phyloP scores from a whole-genome alignment of 2,113 vertebrate species.

The Brachirus orientalis region DNA sequence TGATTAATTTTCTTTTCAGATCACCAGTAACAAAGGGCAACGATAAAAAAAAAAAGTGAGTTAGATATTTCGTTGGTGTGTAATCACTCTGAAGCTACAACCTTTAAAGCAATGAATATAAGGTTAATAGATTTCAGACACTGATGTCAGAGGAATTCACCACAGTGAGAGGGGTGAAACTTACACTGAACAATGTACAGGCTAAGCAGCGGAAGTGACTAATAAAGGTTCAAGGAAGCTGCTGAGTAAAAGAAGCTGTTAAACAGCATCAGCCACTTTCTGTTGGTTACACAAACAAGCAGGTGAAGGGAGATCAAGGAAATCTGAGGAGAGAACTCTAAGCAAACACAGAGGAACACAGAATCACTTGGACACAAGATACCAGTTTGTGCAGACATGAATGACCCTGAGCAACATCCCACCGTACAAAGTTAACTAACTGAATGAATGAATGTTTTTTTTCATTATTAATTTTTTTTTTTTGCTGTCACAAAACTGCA shows the following conservation, averaged over 20 bases:
- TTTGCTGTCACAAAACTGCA: background rate
- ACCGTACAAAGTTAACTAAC: no score
- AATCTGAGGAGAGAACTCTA: background rate
- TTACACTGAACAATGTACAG: background rate
- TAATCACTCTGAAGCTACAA: background rate
- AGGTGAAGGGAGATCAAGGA: conserved; percentile 38
- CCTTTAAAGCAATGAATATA: background rate
- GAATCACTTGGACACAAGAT: background rate
- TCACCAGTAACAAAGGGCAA: background rate
- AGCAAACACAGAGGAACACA: background rate
- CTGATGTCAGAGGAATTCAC: conserved; percentile 7
- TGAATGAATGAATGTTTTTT: no score
- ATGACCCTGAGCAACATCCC: no score
- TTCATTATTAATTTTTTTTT: no score
- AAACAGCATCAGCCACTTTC: conserved; percentile 27
- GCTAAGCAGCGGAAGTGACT: conserved; percentile 39
- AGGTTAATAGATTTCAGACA: conserved; percentile 11
- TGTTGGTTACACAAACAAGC: conserved; percentile 26
- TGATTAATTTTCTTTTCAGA: background rate
- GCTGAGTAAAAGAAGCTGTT: conserved; percentile 9
- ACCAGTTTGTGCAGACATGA: no score
- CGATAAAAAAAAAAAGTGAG: background rate
- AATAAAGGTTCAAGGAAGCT: conserved; percentile 19
- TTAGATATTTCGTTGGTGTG: background rate
- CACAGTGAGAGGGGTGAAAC: background rate